Evolutionary conservation across 2,113 vertebrate species (phyloP).

Genomic region (Sylvietta virens): DNA sequence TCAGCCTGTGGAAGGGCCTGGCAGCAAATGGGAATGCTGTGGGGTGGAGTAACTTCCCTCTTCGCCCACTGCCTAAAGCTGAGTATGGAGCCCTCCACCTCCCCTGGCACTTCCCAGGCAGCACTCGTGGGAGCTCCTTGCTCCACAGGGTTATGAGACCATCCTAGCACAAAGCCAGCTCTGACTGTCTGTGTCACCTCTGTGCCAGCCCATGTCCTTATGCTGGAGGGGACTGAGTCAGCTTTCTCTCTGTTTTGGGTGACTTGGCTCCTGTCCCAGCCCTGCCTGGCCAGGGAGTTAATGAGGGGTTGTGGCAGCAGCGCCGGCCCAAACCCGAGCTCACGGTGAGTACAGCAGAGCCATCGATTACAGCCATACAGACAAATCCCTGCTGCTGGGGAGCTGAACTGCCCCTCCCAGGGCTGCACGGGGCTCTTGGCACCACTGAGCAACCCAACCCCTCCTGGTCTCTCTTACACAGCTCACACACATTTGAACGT

Average conservation of each 20-base stretch:
- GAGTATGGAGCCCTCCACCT: neutral
- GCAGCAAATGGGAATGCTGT: neutral
- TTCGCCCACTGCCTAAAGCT: neutral
- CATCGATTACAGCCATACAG: fast-evolving
- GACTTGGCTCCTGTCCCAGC: neutral
- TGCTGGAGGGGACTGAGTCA: neutral
- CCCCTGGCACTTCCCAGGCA: neutral
- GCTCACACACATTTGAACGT: neutral
- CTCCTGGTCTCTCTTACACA: neutral
- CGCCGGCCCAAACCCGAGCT: fast-evolving
- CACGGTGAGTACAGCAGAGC: neutral
- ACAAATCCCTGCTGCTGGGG: neutral
- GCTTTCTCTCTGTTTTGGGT: neutral
- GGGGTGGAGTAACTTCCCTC: neutral
- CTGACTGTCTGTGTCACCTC: neutral
- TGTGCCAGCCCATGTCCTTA: neutral
- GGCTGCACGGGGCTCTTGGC: neutral
- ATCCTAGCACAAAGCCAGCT: neutral
- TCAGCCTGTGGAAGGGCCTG: neutral
- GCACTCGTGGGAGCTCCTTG: fast-evolving
- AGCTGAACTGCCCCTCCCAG: neutral
- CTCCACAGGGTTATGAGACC: neutral
- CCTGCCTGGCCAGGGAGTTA: neutral
- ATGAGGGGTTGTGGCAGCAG: fast-evolving
- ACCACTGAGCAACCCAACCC: neutral